phyloP scores from a whole-genome alignment of 2,113 vertebrate species.

The Aldabrachelys gigantea region DNA sequence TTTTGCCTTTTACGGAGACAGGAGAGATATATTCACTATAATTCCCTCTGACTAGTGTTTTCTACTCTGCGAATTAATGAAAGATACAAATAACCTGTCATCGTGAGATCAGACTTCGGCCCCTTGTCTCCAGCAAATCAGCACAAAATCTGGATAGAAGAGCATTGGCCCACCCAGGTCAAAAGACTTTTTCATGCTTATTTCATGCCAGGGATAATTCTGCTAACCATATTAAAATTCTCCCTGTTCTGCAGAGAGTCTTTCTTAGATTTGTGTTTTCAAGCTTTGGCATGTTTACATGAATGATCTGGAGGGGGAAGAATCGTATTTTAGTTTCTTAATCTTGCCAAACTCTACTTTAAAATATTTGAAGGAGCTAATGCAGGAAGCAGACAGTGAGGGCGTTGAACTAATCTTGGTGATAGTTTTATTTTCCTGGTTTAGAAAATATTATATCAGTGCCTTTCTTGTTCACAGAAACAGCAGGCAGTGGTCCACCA shows the following conservation, averaged over 20 bases:
- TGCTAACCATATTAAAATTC: constrained; percentile 48
- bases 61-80: constrained; percentile 13
- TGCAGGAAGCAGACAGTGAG: constrained; percentile 13
- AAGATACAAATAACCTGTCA: constrained; percentile 43
- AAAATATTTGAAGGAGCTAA: constrained; percentile 43
- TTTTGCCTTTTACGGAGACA: not conserved
- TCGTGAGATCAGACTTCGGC: not conserved
- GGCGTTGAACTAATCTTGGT: not conserved
- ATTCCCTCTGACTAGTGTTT: not conserved
- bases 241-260: constrained; percentile 38
- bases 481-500: not conserved
- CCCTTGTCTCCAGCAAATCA: constrained; percentile 45
- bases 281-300: constrained; percentile 47
- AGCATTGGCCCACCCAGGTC: not conserved
- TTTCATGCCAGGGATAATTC: not conserved
- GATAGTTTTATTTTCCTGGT: not conserved
- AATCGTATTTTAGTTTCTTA: constrained; percentile 45
- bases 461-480: not conserved
- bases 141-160: constrained; percentile 46
- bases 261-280: constrained; percentile 41
- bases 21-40: too few species aligned
- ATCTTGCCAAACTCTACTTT: constrained; percentile 63
- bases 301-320: constrained; percentile 6
- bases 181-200: constrained; percentile 21
- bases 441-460: not conserved